Conservation (phyloP, 2,888 invertebrate species). For the Cephus nigrinus region DNA sequence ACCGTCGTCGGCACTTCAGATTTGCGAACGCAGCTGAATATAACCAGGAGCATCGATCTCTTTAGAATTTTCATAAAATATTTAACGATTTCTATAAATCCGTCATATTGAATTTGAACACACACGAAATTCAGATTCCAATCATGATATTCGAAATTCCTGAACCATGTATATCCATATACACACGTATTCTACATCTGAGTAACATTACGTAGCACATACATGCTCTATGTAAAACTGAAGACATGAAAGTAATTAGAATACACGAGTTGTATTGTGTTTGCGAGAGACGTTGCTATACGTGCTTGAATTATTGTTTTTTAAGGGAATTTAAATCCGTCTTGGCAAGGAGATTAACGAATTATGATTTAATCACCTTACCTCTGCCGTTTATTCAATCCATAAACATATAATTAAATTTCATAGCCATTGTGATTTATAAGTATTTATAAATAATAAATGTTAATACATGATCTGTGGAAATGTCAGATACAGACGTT, state of each 20-base stretch:
- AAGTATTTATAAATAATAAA: too few relatives aligned
- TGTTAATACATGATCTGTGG: too few relatives aligned
- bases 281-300: conserved; percentile 1
- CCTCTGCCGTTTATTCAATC: not conserved
- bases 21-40: not conserved
- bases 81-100: not conserved
- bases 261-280: not conserved
- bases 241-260: conserved; percentile 8
- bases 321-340: not conserved
- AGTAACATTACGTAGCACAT: not conserved
- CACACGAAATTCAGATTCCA: not conserved
- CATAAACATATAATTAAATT: not conserved
- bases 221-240: not conserved
- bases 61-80: not conserved
- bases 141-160: not conserved
- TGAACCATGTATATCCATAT: not conserved
- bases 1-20: not conserved
- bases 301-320: conserved; percentile 9
- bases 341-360: not conserved
- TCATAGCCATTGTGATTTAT: not conserved
- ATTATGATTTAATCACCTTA: not conserved
- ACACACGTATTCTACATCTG: not conserved
- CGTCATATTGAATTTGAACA: not conserved
- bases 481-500: too few relatives aligned
- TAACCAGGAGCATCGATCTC: not conserved